Conservation (phyloP, 2,888 invertebrate genomes). For the Uropetala carovei region DNA sequence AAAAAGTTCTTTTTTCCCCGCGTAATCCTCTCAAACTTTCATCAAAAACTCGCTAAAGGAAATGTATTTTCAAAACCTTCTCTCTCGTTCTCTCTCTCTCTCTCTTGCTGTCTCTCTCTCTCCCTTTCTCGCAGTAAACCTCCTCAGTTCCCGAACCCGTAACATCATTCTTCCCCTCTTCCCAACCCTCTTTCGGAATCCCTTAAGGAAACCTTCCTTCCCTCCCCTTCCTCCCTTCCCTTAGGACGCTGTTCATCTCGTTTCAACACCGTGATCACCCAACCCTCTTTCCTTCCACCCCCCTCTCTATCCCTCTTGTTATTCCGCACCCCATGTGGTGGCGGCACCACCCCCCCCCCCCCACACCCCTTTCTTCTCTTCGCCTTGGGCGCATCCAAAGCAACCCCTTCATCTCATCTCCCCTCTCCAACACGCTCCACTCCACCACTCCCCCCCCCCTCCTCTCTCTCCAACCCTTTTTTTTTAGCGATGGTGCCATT, state of each 20-base stretch:
- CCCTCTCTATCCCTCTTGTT: too few species aligned
- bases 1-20: not conserved
- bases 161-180: too few species aligned
- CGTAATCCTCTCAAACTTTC: not conserved
- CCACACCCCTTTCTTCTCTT: not conserved
- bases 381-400: not conserved
- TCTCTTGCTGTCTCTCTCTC: not conserved
- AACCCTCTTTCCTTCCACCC: too few species aligned
- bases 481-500: not conserved
- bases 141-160: not conserved
- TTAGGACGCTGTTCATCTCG: too few species aligned
- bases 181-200: too few species aligned
- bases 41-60: not conserved
- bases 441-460: not conserved
- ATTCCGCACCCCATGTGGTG: too few species aligned
- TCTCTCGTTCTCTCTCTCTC: not conserved
- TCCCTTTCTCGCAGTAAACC: not conserved
- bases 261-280: too few species aligned
- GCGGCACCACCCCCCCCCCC: not conserved
- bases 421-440: not conserved
- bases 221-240: too few species aligned
- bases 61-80: not conserved
- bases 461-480: not conserved
- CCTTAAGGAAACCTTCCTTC: too few species aligned
- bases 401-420: not conserved